These are phyloP conservation scores for Neotoxoptera formosana DNA, from an alignment of 1,140 invertebrate species.

Conservation along the genomic window DNA sequence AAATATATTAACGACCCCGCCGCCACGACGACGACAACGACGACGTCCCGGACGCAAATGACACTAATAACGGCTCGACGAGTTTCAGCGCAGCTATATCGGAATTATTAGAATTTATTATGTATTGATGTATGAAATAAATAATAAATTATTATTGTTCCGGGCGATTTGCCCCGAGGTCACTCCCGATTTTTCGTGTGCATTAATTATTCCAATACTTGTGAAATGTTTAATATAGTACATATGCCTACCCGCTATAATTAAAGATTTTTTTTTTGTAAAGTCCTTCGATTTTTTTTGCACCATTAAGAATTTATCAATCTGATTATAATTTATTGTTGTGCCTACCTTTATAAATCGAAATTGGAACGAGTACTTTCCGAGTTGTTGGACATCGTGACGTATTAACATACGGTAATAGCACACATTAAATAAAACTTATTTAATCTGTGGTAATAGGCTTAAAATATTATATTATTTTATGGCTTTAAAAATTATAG, in stretches of 20 bases:
- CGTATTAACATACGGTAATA: no score
- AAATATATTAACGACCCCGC: conserved; percentile 21
- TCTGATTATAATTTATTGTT: not conserved
- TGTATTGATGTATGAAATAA: no score
- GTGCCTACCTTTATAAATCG: not conserved
- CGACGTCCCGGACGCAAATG: conserved; percentile 4
- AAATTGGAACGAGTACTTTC: not conserved
- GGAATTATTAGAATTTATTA: not conserved
- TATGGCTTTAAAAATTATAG: no score
- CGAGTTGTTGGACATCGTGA: not conserved
- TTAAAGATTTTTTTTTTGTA: no score
- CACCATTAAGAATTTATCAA: not conserved
- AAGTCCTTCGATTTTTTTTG: not conserved
- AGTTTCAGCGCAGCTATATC: not conserved
- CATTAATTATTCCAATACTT: not conserved
- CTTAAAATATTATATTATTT: no score
- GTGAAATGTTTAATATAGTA: not conserved
- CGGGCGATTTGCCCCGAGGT: not conserved
- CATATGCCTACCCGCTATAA: no score
- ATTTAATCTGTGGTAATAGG: no score
- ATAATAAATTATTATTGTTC: not conserved
- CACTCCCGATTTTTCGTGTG: not conserved
- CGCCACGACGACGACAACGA: not conserved
- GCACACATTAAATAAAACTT: no score
- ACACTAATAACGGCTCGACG: not conserved